Evolutionary conservation across 2,113 vertebrate genomes (phyloP).

Genomic region (Oenanthe oenanthe): DNA sequence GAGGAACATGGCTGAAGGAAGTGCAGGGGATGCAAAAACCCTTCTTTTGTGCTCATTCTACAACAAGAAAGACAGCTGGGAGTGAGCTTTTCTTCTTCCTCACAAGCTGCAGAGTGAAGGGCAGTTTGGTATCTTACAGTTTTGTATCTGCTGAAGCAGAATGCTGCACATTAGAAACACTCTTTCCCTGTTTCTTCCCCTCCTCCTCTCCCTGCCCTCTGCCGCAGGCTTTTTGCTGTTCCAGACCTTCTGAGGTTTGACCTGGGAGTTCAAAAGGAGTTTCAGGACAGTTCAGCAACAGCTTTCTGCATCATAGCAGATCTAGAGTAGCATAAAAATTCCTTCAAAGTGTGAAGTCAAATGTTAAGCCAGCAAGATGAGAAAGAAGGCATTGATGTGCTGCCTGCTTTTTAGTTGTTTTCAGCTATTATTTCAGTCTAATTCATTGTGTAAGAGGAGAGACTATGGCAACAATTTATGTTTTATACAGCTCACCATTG

Average conservation of each 20-base stretch:
- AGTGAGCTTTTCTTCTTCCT: background rate
- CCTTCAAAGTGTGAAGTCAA: background rate
- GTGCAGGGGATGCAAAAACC: background rate
- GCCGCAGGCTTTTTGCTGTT: background rate
- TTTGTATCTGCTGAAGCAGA: background rate
- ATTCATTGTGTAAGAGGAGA: background rate
- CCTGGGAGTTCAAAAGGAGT: background rate
- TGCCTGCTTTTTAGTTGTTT: background rate
- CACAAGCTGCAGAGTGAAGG: background rate
- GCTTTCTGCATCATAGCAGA: background rate
- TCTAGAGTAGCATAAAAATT: background rate
- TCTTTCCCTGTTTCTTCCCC: background rate
- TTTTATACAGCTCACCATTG: background rate
- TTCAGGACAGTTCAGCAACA: background rate
- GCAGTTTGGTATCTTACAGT: background rate
- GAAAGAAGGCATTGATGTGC: background rate
- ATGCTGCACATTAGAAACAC: background rate
- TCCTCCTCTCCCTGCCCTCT: fast-evolving
- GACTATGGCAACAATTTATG: background rate
- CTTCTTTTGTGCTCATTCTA: background rate
- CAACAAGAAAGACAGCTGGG: background rate
- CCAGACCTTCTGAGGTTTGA: background rate
- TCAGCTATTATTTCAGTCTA: background rate
- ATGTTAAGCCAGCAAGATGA: background rate
- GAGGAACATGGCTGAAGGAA: background rate